Percentiles rank a stretch among this genome's conserved stretches.
Evolutionary conservation across 2,888 invertebrate species (phyloP).

Genomic region (Barypeithes pellucidus): DNA sequence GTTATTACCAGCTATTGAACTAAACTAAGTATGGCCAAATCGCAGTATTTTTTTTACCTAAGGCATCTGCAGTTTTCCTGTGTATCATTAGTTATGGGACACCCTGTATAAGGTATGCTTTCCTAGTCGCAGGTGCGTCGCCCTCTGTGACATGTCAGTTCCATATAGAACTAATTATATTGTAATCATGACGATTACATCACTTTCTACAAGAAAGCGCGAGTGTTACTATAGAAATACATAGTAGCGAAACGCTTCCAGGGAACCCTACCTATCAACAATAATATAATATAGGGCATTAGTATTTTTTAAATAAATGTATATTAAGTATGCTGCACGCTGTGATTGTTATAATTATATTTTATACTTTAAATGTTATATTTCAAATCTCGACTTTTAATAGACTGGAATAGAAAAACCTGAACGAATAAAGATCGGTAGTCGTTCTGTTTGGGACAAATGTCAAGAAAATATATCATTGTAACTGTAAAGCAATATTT

Average conservation of each 20-base stretch:
- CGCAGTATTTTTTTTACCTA: no score
- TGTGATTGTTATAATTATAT: conserved; percentile 26
- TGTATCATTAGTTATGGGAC: no score
- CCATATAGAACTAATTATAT: no score
- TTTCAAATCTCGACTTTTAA: neutral
- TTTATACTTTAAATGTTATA: neutral
- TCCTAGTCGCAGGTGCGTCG: no score
- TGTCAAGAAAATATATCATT: conserved; percentile 4
- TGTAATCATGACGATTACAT: no score
- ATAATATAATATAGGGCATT: neutral
- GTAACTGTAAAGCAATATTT: conserved; percentile 20
- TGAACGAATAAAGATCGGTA: neutral
- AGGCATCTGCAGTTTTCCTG: no score
- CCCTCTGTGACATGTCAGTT: no score
- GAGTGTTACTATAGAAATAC: no score
- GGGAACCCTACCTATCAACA: neutral
- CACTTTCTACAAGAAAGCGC: no score
- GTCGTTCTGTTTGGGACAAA: neutral
- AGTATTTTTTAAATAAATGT: neutral
- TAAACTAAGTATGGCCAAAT: no score
- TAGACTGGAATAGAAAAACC: neutral
- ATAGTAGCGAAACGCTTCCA: neutral
- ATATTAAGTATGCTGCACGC: conserved; percentile 25
- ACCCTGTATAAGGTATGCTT: no score
- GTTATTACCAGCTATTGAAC: no score